A percentile compares a stretch with the other conserved stretches of the same genome.
phyloP scores from a whole-genome alignment of 2,113 vertebrate species.

The Tenrec ecaudatus region DNA sequence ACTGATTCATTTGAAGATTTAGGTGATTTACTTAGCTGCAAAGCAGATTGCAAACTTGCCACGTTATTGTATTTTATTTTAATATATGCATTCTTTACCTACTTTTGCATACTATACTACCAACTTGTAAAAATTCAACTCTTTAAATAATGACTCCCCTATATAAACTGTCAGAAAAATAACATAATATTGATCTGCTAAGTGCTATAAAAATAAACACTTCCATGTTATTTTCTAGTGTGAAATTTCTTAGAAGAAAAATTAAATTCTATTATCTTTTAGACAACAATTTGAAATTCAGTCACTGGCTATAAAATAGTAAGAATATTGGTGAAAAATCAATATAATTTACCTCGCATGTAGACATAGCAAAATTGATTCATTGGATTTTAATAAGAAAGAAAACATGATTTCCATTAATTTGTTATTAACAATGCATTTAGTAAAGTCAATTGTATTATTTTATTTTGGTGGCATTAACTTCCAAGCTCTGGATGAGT shows the following conservation, averaged over 20 bases:
- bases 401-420: no score
- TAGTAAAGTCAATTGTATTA: no score
- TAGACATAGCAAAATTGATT: no score
- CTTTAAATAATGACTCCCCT: not conserved
- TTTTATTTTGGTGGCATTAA: no score
- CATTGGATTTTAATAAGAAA: no score
- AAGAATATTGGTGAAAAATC: not conserved
- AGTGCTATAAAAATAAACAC: not conserved
- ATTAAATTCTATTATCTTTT: not conserved
- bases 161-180: slow-evolving; percentile 27
- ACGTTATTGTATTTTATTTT: not conserved
- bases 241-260: not conserved
- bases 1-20: not conserved
- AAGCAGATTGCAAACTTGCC: not conserved
- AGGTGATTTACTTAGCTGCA: not conserved
- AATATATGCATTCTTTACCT: not conserved
- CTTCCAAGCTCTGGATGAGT: no score
- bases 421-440: no score
- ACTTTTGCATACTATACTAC: not conserved
- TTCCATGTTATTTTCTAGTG: not conserved
- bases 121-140: not conserved
- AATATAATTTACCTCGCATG: not conserved
- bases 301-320: not conserved
- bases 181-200: not conserved
- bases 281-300: not conserved